A percentile compares a stretch with the other conserved stretches of the same genome.
Evolutionary conservation across 1,140 invertebrate genomes (phyloP).

Genomic region (Melanaphis sacchari): DNA sequence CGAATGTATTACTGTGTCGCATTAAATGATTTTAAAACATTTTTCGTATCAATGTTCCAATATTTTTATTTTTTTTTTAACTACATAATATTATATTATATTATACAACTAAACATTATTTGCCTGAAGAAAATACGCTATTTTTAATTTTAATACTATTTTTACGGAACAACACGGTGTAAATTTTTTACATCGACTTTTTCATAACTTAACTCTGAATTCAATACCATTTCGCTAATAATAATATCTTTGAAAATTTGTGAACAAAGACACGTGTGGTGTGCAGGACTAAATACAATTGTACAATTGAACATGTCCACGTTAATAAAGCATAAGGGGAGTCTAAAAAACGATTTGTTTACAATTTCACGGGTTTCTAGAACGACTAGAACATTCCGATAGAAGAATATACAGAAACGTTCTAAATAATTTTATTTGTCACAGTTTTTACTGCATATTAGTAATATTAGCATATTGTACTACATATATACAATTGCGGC

Average conservation of each 20-base stretch:
- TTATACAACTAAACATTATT: not conserved
- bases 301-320: too few relatives aligned
- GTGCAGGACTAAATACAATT: not conserved
- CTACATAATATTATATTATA: too few relatives aligned
- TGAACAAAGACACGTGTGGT: not conserved
- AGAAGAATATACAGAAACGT: too few relatives aligned
- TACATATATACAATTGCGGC: too few relatives aligned
- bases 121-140: not conserved
- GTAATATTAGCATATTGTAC: too few relatives aligned
- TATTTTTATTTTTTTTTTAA: not conserved
- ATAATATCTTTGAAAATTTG: not conserved
- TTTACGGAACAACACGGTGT: not conserved
- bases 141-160: not conserved
- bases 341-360: not conserved
- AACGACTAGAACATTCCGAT: too few relatives aligned
- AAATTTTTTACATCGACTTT: not conserved
- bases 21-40: not conserved
- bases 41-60: not conserved
- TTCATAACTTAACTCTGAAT: not conserved
- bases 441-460: too few relatives aligned
- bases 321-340: not conserved
- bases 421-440: too few relatives aligned
- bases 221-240: not conserved
- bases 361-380: not conserved
- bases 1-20: not conserved